Evolutionary conservation across 2,888 invertebrate species (phyloP).

Genomic region (Melangyna quadrimaculata): DNA sequence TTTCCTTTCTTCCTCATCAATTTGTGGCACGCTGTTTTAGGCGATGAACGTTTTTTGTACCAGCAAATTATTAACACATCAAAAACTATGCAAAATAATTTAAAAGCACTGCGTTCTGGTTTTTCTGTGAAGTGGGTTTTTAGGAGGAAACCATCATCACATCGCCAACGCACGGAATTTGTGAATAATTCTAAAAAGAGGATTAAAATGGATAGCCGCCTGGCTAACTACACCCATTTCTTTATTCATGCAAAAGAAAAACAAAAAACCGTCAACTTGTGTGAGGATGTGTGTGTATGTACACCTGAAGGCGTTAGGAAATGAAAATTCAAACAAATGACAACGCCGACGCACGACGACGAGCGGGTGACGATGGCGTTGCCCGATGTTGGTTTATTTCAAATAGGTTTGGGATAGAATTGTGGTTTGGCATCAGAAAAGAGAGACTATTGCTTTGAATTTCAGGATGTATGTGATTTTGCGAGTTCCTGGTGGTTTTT

Average conservation of each 20-base stretch:
- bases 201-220: slow-evolving; percentile 38
- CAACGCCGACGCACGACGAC: background rate
- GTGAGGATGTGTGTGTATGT: background rate
- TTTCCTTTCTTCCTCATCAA: background rate
- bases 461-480: slow-evolving; percentile 59
- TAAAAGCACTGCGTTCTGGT: slow-evolving; percentile 19
- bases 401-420: slow-evolving; percentile 13
- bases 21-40: background rate
- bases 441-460: slow-evolving; percentile 22
- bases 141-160: background rate
- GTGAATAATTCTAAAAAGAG: slow-evolving; percentile 34
- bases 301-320: slow-evolving; percentile 67
- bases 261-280: slow-evolving; percentile 25
- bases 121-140: slow-evolving; percentile 27
- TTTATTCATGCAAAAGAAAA: slow-evolving; percentile 13
- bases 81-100: slow-evolving; percentile 70
- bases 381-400: slow-evolving; percentile 8
- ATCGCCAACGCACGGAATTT: slow-evolving; percentile 11
- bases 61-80: slow-evolving; percentile 62
- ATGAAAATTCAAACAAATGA: slow-evolving; percentile 67
- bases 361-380: slow-evolving; percentile 1
- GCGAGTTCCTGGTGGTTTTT: slow-evolving; percentile 37
- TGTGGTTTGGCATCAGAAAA: slow-evolving; percentile 17
- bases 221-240: slow-evolving; percentile 20
- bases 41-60: slow-evolving; percentile 30